Conservation (phyloP, 2,797 vertebrate species). For the Vultur gryphus region DNA sequence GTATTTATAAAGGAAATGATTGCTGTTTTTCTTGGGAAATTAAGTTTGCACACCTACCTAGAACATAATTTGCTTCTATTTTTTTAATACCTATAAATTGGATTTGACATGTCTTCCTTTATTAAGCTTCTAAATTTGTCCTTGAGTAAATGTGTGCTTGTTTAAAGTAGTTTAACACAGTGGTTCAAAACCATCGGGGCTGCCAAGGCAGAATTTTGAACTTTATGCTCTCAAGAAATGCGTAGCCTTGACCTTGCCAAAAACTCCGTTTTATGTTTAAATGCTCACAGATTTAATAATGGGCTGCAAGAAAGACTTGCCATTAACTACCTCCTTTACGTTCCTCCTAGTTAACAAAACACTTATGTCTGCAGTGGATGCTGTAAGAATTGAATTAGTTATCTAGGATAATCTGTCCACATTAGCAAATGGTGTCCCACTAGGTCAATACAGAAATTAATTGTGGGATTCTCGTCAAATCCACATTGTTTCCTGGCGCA, state of each 20-base stretch:
- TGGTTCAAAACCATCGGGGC: constrained; percentile 13
- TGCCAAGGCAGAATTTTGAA: constrained; percentile 52
- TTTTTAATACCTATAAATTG: constrained; percentile 41
- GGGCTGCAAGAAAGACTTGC: constrained; percentile 36
- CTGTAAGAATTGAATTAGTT: constrained; percentile 58
- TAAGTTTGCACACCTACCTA: neutral
- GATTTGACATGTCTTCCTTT: constrained; percentile 49
- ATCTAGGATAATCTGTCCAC: constrained; percentile 63
- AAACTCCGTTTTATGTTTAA: constrained; percentile 60
- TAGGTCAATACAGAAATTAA: constrained; percentile 75
- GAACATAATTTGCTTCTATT: constrained; percentile 22
- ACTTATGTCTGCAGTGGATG: constrained; percentile 34
- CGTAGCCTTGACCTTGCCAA: constrained; percentile 53
- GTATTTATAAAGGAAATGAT: constrained; percentile 13
- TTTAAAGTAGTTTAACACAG: constrained; percentile 3
- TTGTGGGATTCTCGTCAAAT: constrained; percentile 75
- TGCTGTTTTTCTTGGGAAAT: constrained; percentile 43
- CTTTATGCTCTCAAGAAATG: constrained; percentile 47
- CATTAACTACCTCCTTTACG: constrained; percentile 61
- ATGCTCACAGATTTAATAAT: constrained; percentile 68
- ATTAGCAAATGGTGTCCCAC: constrained; percentile 73
- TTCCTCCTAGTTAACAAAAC: constrained; percentile 60
- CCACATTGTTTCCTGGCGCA: constrained; percentile 75
- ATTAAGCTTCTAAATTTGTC: constrained; percentile 55
- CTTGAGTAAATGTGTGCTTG: constrained; percentile 26